Conservation (phyloP, 2,113 vertebrate species). For the Pantherophis guttatus region DNA sequence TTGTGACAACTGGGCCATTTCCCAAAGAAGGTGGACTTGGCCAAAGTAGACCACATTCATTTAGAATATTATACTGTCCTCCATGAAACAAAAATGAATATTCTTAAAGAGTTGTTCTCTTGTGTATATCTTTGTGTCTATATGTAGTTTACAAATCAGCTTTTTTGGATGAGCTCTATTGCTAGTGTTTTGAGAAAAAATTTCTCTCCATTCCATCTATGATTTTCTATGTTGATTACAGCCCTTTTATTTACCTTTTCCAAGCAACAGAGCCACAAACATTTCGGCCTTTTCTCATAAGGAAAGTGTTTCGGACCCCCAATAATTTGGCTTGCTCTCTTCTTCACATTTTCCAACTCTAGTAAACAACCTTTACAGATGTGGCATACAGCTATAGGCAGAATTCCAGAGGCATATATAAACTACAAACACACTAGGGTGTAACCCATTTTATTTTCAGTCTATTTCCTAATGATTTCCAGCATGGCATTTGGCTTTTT, state of each 20-base stretch:
- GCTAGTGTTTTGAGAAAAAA: background rate
- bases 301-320: background rate
- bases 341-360: background rate
- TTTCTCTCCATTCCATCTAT: background rate
- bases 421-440: background rate
- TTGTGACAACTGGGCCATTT: background rate
- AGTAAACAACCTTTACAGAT: background rate
- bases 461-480: background rate
- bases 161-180: background rate
- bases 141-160: background rate
- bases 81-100: background rate
- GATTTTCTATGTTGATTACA: background rate
- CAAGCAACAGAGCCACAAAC: background rate
- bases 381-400: background rate
- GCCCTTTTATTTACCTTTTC: background rate
- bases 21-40: background rate
- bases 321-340: background rate
- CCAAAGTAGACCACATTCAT: background rate
- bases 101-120: background rate
- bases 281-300: background rate
- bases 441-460: background rate
- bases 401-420: background rate
- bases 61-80: background rate
- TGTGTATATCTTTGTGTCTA: background rate
- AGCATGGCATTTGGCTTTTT: background rate